Evolutionary conservation across 2,113 vertebrate species (phyloP).

Genomic region (Otolemur garnettii): DNA sequence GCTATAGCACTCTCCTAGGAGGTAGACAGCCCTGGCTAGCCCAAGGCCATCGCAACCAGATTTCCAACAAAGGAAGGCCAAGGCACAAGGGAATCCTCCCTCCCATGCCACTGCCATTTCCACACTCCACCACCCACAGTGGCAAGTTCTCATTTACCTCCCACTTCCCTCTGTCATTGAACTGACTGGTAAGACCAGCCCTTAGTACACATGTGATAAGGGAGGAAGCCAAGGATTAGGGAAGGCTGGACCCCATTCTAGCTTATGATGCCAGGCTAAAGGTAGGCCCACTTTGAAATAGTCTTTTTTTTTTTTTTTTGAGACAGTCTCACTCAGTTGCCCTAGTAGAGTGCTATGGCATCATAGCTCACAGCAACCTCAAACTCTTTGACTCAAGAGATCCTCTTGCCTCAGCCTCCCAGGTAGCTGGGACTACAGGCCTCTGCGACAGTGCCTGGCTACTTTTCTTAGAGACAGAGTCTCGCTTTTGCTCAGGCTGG

Average conservation of each 20-base stretch:
- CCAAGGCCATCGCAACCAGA: background rate
- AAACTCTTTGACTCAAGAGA: too few species aligned
- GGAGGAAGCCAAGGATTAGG: background rate
- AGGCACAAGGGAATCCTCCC: background rate
- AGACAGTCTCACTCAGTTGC: too few species aligned
- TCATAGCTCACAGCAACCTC: too few species aligned
- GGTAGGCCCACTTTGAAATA: background rate
- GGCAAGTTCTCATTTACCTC: background rate
- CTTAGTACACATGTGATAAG: background rate
- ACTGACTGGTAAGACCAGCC: background rate
- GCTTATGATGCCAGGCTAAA: background rate
- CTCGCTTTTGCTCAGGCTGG: too few species aligned
- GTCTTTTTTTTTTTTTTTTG: too few species aligned
- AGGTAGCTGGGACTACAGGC: too few species aligned
- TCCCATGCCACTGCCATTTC: background rate
- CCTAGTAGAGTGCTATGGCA: too few species aligned
- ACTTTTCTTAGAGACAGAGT: too few species aligned
- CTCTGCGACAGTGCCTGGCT: too few species aligned
- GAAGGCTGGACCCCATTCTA: background rate
- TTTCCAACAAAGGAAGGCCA: conserved; percentile 19
- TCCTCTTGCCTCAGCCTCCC: too few species aligned
- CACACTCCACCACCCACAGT: background rate
- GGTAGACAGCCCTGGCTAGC: background rate
- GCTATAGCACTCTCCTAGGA: background rate
- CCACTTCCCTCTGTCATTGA: background rate